Evolutionary conservation across 2,888 invertebrate species (phyloP).

Genomic region (Xanthorhoe designata): DNA sequence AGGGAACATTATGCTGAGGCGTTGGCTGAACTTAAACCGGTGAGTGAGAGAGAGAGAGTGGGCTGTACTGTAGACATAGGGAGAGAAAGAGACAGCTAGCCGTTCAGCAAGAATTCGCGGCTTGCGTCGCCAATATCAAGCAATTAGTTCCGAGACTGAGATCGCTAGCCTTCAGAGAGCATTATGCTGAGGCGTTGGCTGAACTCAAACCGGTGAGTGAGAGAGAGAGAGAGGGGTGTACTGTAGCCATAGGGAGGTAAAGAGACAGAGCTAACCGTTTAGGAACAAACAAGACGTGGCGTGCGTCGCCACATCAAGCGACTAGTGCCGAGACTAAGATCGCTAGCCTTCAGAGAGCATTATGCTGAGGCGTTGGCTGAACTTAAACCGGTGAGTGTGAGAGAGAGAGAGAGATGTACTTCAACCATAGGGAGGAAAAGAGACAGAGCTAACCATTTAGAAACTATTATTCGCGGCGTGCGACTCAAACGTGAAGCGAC

Average conservation of each 20-base stretch:
- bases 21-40: constrained; percentile 94
- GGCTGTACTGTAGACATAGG: too few relatives aligned
- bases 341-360: constrained; percentile 95
- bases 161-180: constrained; percentile 95
- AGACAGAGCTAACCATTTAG: too few relatives aligned
- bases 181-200: constrained; percentile 92
- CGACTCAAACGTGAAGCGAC: too few relatives aligned
- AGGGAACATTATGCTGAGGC: constrained; percentile 94
- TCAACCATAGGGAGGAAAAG: background rate
- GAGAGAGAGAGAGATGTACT: background rate
- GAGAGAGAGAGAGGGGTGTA: background rate
- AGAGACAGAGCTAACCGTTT: too few relatives aligned
- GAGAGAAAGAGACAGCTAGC: background rate
- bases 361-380: constrained; percentile 94
- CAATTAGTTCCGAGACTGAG: constrained; percentile 94
- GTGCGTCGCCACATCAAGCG: constrained; percentile 95
- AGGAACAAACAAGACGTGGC: constrained; percentile 98
- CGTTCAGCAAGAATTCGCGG: too few relatives aligned
- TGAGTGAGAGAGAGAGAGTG: constrained; percentile 70
- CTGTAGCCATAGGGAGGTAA: background rate
- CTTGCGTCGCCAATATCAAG: too few relatives aligned
- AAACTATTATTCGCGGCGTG: too few relatives aligned
- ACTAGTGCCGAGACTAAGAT: constrained; percentile 93
- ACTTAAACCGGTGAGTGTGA: constrained; percentile 91
- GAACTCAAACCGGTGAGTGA: constrained; percentile 93